Evolutionary conservation across 1,140 invertebrate genomes (phyloP), one percentile per base, ranked within the genome.

Genomic region (Micrasema minimum): DNA sequence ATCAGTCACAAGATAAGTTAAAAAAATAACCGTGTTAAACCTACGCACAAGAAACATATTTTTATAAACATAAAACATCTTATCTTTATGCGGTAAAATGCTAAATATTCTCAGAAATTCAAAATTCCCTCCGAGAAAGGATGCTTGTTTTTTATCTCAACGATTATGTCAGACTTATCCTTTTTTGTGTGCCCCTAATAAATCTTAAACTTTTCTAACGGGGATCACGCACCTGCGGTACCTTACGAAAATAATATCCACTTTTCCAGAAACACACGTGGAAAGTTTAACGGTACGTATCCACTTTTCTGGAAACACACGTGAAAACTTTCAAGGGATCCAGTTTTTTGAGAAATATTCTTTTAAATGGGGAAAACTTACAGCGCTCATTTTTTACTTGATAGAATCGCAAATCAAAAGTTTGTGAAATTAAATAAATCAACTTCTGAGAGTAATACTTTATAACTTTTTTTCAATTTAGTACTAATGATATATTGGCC

Each of bases 81-180:
- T 43, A 59, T 59, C 55, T 20, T 59, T 22, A 59, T 31, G 37
- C 35, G 14, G 37, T 59, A 43, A 59, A 35, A 59, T 11, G 64
- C 48, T 53, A 45, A 64, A 62, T 20, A 38, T 62, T 62, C 38
- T 46, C 22, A 23, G 41, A 62, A 62, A 45, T 62, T 62, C 41
- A 62, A 38, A 20, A 62, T 45, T 62, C 12, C 59, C 43, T 62
- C 59, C 12, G 38, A 26, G n/a, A 62, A 64, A 45, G 14, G 43
- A 31, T 64, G 22, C 43, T 48, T 64, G 43, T 75, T 75, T 75
- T 75, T 71, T 75, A 75, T 75, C 73, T 75, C 71, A 66, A 72
- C 73, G 73, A 75, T 75, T 75, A 75, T 75, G 73, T 75, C 73
- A 75, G 73, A 71, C 73, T 75, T 75, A 72, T 75, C 71, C 69